Evolutionary conservation across 2,797 vertebrate species (phyloP).

Genomic region (Microchirus variegatus): DNA sequence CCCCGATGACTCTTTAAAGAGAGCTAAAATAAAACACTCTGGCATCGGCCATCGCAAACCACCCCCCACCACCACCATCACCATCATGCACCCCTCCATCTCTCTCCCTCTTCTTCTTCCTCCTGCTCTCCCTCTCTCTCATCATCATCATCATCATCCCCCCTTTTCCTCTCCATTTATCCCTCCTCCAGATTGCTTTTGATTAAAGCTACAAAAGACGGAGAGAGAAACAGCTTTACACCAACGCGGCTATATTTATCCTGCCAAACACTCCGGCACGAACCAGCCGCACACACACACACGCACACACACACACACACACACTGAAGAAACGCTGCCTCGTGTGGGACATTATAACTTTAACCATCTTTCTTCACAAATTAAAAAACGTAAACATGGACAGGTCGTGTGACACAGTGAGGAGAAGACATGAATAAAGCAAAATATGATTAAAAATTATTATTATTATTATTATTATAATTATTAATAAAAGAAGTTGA

Average conservation of each 20-base stretch:
- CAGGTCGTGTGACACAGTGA: too few relatives aligned
- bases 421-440: too few relatives aligned
- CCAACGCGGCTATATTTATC: conserved; percentile 85
- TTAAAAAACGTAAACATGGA: too few relatives aligned
- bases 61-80: conserved; percentile 25
- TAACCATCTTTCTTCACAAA: conserved; percentile 24
- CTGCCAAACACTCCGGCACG: conserved; percentile 78
- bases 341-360: conserved; percentile 70
- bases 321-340: conserved; percentile 60
- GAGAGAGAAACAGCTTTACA: conserved; percentile 80
- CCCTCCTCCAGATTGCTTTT: conserved; percentile 84
- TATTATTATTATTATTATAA: too few relatives aligned
- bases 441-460: too few relatives aligned
- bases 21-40: conserved; percentile 80
- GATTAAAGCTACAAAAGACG: conserved; percentile 84
- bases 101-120: conserved; percentile 6
- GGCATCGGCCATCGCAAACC: conserved; percentile 57
- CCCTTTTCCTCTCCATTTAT: conserved; percentile 63
- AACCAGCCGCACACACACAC: conserved; percentile 61
- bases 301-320: conserved; percentile 25
- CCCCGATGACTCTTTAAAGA: conserved; percentile 78
- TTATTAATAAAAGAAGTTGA: too few relatives aligned
- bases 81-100: conserved; percentile 6
- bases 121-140: conserved; percentile 11
- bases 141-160: too few relatives aligned